A percentile compares a stretch with the other conserved stretches of the same genome.
phyloP scores from a whole-genome alignment of 2,888 invertebrate genomes.

The Andrena praecox region DNA sequence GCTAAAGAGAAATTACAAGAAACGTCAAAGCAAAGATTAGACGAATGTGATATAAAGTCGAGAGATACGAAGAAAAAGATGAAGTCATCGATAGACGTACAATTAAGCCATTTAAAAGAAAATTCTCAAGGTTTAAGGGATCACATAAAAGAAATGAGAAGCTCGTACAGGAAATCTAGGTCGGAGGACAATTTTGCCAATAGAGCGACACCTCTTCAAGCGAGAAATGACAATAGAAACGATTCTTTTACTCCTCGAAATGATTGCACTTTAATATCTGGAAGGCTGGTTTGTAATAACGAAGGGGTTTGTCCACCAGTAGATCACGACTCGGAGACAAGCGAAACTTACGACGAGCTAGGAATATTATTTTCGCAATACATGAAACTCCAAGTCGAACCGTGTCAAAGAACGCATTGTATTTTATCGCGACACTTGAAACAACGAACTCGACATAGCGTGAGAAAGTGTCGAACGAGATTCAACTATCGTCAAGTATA shows the following conservation, averaged over 20 bases:
- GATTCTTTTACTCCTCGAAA: neutral
- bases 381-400: conserved; percentile 65
- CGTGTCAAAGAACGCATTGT: conserved; percentile 69
- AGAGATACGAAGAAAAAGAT: conserved; percentile 4
- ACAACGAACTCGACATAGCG: conserved; percentile 57
- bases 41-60: neutral
- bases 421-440: conserved; percentile 61
- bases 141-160: conserved; percentile 8
- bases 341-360: conserved; percentile 69
- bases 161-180: conserved; percentile 2
- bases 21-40: conserved; percentile 1
- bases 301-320: neutral
- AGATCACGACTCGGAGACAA: conserved; percentile 14
- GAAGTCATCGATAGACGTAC: conserved; percentile 30
- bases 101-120: conserved; percentile 7
- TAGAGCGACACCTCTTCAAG: neutral
- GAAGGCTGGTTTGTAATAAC: neutral
- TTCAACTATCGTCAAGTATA: conserved; percentile 43
- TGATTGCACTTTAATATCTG: neutral
- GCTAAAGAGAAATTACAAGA: neutral
- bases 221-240: neutral
- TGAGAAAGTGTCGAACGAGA: conserved; percentile 61
- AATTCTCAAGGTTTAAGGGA: neutral
- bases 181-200: conserved; percentile 25
- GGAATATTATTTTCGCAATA: conserved; percentile 71